Evolutionary conservation across 2,888 invertebrate species (phyloP), one percentile per base, ranked within the genome.

Genomic region (Eudasyphora cyanicolor): DNA sequence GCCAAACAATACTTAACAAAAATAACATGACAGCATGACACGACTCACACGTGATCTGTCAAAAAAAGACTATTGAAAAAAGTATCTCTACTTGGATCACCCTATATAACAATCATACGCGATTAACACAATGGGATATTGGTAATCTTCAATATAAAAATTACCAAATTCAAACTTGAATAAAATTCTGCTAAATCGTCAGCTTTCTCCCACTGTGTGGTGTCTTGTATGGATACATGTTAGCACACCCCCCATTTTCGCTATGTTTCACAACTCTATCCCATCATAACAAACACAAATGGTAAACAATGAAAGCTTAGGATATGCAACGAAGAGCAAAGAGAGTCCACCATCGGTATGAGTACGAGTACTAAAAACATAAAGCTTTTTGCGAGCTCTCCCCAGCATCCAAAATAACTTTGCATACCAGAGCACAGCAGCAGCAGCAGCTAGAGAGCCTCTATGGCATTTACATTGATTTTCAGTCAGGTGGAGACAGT

Each of bases 401-500:
- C 21, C 24, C 57, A 67, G 67, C 67, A 67, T 67, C 76, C 67
- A 17, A 54, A 80, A 83, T 73, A 69, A 24, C 62, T 80, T 75
- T 69, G 38, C 76, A 73, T 76, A 67, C n/a, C n/a, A n/a, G n/a
- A n/a, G n/a, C n/a, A n/a, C n/a, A n/a, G n/a, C n/a, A n/a, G n/a
- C n/a, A n/a, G n/a, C n/a, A n/a, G n/a, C 77, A 69, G 73, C 86
- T 85, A 85, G 79, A 78, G 84, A 76, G 82, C 69, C 62, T 86
- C 86, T 87, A 85, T 87, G 86, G 86, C 86, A 86, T 82, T 54
- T 38, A 67, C 85, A 86, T 82, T 81, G 82, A 86, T 85, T 85
- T 87, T 87, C 89, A 91, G 91, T 91, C 91, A 91, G 91, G 90
- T 91, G 91, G 89, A 91, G 91, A 90, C 90, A 91, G 91, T 90